phyloP scores from a whole-genome alignment of 2,888 invertebrate genomes.

The Phyto melanocephala region DNA sequence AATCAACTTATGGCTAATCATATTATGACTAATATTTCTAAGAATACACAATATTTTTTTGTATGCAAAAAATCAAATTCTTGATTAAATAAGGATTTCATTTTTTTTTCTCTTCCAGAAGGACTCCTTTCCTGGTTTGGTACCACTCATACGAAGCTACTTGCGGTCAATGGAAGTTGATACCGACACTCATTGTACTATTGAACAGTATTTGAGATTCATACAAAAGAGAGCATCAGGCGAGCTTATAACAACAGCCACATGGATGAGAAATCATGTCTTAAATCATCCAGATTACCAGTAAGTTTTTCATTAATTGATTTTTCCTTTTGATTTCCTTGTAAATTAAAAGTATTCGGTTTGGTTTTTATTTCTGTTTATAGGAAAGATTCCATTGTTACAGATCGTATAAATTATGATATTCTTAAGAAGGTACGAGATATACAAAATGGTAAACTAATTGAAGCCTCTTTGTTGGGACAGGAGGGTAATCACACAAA shows the following conservation, averaged over 20 bases:
- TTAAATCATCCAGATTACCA: conserved; percentile 92
- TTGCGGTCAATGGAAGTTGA: conserved; percentile 97
- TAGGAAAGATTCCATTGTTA: conserved; percentile 92
- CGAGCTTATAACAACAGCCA: conserved; percentile 93
- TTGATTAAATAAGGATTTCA: no score
- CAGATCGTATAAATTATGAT: conserved; percentile 94
- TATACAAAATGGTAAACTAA: conserved; percentile 85
- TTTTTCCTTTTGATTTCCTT: background rate
- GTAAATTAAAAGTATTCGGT: background rate
- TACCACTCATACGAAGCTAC: conserved; percentile 96
- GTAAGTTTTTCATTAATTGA: conserved; percentile 82
- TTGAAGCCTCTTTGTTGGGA: conserved; percentile 89
- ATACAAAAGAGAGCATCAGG: conserved; percentile 93
- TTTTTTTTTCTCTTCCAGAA: conserved; percentile 78
- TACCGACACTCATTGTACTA: conserved; percentile 97
- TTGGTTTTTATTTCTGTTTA: background rate
- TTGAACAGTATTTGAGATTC: conserved; percentile 96
- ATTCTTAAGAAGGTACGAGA: conserved; percentile 87
- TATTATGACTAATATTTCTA: no score
- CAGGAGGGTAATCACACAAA: conserved; percentile 86
- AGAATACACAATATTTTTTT: no score
- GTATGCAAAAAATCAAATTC: no score
- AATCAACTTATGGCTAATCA: no score
- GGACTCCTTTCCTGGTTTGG: conserved; percentile 94
- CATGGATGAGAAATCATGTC: conserved; percentile 96